phyloP scores from a whole-genome alignment of 2,113 vertebrate genomes.

The Brevimyrus niger region DNA sequence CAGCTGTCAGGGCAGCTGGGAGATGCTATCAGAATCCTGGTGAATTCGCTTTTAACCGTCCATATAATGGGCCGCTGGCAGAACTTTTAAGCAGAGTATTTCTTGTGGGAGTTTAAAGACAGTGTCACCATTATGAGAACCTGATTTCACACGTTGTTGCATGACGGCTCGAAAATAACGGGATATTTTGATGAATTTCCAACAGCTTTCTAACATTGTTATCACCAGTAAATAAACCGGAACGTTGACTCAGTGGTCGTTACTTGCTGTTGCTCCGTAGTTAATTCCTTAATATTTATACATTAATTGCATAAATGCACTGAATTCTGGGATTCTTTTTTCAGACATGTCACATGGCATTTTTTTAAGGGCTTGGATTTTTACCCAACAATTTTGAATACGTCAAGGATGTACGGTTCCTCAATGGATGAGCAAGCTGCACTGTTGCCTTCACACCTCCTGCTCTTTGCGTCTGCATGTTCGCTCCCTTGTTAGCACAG shows the following conservation, averaged over 20 bases:
- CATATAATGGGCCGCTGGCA: background rate
- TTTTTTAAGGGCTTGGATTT: background rate
- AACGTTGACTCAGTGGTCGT: background rate
- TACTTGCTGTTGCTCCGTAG: background rate
- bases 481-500: background rate
- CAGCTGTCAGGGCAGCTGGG: background rate
- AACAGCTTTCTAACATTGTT: background rate
- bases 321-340: background rate
- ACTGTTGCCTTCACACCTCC: background rate
- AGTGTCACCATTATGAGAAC: background rate
- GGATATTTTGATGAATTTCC: conserved; percentile 7
- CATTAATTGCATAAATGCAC: background rate
- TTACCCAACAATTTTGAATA: background rate
- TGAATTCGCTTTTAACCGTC: background rate
- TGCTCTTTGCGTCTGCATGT: background rate
- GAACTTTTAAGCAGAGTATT: background rate
- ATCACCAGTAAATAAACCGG: background rate
- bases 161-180: background rate
- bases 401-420: background rate
- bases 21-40: background rate
- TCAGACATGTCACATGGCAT: background rate
- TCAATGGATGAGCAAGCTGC: background rate
- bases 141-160: background rate
- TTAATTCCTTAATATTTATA: background rate
- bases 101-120: background rate